These are phyloP conservation scores for Okapia johnstoni DNA, from an alignment of 2,113 vertebrate genomes.

Conservation along the genomic window DNA sequence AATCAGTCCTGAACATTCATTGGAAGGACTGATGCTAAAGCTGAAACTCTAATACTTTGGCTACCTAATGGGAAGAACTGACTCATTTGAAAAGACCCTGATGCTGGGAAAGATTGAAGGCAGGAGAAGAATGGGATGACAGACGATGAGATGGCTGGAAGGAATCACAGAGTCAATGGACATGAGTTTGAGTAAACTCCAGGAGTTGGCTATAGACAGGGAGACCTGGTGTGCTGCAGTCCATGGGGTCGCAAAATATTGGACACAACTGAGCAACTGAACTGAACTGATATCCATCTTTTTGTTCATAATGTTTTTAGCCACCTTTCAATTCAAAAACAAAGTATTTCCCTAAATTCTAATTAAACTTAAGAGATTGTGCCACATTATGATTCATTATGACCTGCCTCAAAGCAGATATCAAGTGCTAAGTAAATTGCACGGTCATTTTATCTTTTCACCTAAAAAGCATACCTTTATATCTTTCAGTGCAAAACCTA, in stretches of 20 bases:
- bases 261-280: background rate
- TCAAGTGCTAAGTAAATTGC: background rate
- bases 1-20: background rate
- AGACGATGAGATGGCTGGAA: background rate
- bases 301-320: background rate
- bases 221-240: background rate
- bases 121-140: background rate
- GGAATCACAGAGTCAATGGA: background rate
- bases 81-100: background rate
- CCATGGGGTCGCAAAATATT: background rate
- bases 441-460: background rate
- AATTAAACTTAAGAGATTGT: background rate
- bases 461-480: background rate
- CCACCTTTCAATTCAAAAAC: constrained; percentile 5
- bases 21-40: background rate
- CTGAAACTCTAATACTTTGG: background rate
- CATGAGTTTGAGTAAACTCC: background rate
- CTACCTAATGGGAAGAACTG: background rate
- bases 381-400: background rate
- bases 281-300: background rate
- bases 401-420: background rate
- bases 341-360: background rate
- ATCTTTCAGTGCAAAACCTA: background rate
- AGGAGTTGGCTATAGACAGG: background rate
- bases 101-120: background rate